phyloP scores from a whole-genome alignment of 2,888 invertebrate genomes.

The Corbicula japonica region DNA sequence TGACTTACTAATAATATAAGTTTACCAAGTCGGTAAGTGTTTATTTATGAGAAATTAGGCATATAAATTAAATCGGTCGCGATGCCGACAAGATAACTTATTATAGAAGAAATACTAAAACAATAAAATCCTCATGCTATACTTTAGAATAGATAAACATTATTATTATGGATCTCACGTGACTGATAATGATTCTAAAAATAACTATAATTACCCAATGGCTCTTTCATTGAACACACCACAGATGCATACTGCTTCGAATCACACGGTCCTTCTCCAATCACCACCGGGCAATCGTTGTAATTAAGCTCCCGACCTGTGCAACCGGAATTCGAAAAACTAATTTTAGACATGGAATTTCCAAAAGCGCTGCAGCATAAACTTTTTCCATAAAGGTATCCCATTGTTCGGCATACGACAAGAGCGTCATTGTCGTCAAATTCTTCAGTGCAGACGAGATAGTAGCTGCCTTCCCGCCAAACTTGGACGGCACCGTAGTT shows the following conservation, averaged over 20 bases:
- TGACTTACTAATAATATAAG: too few relatives aligned
- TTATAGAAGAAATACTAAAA: too few relatives aligned
- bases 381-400: constrained; percentile 84
- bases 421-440: constrained; percentile 90
- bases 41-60: too few relatives aligned
- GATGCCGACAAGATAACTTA: too few relatives aligned
- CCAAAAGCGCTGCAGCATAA: constrained; percentile 75
- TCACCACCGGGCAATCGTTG: constrained; percentile 60
- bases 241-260: constrained; percentile 77
- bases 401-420: constrained; percentile 85
- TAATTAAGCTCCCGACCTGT: constrained; percentile 70
- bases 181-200: too few relatives aligned
- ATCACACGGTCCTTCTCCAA: constrained; percentile 43
- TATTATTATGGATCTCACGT: too few relatives aligned
- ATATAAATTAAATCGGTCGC: too few relatives aligned
- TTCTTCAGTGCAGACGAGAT: constrained; percentile 91
- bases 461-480: constrained; percentile 63
- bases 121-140: too few relatives aligned
- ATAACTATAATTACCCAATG: constrained; percentile 27
- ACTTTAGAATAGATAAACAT: too few relatives aligned
- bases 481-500: constrained; percentile 70
- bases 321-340: constrained; percentile 87
- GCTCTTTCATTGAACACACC: constrained; percentile 71
- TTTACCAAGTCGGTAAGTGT: too few relatives aligned
- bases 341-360: constrained; percentile 52